Base-by-base conservation (phyloP, 1,140 invertebrate genomes). In the Calliphora vicina region DNA sequence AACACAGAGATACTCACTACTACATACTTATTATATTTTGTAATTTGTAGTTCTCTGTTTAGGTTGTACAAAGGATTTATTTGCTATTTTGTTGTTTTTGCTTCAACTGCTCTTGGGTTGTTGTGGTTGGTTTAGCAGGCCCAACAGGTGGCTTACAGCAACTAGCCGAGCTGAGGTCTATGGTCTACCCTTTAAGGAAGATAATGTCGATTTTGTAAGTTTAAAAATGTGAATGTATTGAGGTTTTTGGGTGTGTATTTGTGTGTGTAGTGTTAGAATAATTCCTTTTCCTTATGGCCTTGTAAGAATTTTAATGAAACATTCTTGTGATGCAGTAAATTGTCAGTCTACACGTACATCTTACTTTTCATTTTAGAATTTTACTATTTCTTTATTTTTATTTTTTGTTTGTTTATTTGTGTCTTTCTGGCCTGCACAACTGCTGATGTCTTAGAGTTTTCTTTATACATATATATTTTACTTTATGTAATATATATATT, bases 251-350 rank as follows among this genome's bases (percentile, higher is more conserved):
- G 35, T 35, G 35, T 35, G 35, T 35, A n/a, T n/a, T n/a, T n/a
- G 35, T 35, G 35, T 3, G 2, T 3, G 29, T 29, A 2, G 1
- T 45, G 15, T 3, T 45, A 45, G 2, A n/a, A 50, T 50, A 50
- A 50, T 23, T 67, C 8, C n/a, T 67, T 10, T 67, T 67, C 10
- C 61, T 67, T 67, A 23, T 67, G n/a, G 61, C 23, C n/a, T 67
- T 67, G 61, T 67, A 20, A 67, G 61, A 67, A 67, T 67, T 67
- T 67, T 67, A 67, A 67, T 67, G 61, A 67, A 67, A 67, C n/a
- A 67, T 67, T 67, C 61, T 67, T 67, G 20, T 23, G 61, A 67
- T 67, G 61, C 61, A 67, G 61, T 23, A 67, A 67, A 67, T 67
- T 23, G n/a, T n/a, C 50, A 57, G 50, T 23, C 61, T 67, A 67